Conservation (phyloP, 2,888 invertebrate species). For the Apamea crenata region DNA sequence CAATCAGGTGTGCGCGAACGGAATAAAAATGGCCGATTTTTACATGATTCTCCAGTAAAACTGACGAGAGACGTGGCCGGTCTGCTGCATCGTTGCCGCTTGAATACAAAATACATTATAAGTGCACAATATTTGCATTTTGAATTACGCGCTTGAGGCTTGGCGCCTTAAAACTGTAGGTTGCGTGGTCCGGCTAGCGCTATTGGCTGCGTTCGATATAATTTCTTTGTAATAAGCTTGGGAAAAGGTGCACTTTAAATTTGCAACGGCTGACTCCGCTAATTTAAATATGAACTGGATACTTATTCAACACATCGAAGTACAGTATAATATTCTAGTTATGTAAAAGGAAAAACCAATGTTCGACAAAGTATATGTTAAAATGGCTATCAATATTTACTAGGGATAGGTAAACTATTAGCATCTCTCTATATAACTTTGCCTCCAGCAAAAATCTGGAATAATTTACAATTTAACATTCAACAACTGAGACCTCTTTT, state of each 20-base stretch:
- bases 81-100: slow-evolving; percentile 80
- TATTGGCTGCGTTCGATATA: slow-evolving; percentile 59
- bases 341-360: slow-evolving; percentile 31
- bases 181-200: slow-evolving; percentile 57
- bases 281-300: slow-evolving; percentile 48
- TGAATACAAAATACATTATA: slow-evolving; percentile 89
- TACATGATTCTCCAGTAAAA: slow-evolving; percentile 89
- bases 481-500: slow-evolving; percentile 56
- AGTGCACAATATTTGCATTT: slow-evolving; percentile 89
- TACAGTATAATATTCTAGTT: slow-evolving; percentile 15
- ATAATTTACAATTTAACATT: slow-evolving; percentile 65
- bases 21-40: slow-evolving; percentile 89
- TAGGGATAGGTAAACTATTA: slow-evolving; percentile 46
- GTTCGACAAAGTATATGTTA: slow-evolving; percentile 38
- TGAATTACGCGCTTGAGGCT: slow-evolving; percentile 87
- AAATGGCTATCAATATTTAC: slow-evolving; percentile 57
- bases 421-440: slow-evolving; percentile 42
- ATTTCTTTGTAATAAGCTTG: slow-evolving; percentile 54
- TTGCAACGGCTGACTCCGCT: slow-evolving; percentile 29
- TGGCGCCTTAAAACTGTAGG: slow-evolving; percentile 74
- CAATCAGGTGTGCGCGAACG: slow-evolving; percentile 84
- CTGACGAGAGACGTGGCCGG: slow-evolving; percentile 83
- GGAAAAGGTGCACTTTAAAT: slow-evolving; percentile 47
- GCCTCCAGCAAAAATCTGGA: slow-evolving; percentile 57
- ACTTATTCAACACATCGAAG: slow-evolving; percentile 20